Evolutionary conservation across 2,113 vertebrate species (phyloP).

Genomic region (Mus pahari): DNA sequence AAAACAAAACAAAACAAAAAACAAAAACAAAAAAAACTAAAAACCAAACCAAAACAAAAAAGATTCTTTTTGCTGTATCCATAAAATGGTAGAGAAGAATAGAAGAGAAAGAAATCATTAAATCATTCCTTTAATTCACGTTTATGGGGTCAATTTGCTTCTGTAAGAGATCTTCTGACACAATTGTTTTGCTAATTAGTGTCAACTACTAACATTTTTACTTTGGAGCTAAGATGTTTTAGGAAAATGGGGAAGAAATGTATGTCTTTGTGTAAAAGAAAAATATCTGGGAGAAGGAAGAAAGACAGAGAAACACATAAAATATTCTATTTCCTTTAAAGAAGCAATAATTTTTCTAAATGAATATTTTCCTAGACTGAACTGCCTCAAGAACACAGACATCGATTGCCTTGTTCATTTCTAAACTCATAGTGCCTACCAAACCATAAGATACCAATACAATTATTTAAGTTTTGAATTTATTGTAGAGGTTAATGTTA

Average conservation of each 20-base stretch:
- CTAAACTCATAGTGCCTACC: background rate
- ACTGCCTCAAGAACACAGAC: background rate
- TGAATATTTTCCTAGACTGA: background rate
- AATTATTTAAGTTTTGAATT: background rate
- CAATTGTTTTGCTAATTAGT: background rate
- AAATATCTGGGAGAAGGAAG: background rate
- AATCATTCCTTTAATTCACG: fast-evolving
- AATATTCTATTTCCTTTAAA: background rate
- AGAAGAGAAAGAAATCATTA: background rate
- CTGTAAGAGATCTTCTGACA: background rate
- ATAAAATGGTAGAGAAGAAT: background rate
- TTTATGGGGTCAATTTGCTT: background rate
- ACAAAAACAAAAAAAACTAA: too few relatives aligned
- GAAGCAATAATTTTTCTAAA: background rate
- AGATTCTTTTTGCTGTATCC: fast-evolving
- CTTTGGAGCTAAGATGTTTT: background rate
- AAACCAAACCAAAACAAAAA: too few relatives aligned
- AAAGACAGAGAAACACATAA: background rate
- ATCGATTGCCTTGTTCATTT: background rate
- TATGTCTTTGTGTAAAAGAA: background rate
- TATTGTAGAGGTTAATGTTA: background rate
- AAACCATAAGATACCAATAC: background rate
- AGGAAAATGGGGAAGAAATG: background rate
- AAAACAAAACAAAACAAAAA: too few relatives aligned
- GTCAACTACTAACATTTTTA: background rate